These are phyloP conservation scores for Aurelia aurita DNA, from an alignment of 30 jellyfish, hydroid and myxozoan genomes.

Conservation along the genomic window DNA sequence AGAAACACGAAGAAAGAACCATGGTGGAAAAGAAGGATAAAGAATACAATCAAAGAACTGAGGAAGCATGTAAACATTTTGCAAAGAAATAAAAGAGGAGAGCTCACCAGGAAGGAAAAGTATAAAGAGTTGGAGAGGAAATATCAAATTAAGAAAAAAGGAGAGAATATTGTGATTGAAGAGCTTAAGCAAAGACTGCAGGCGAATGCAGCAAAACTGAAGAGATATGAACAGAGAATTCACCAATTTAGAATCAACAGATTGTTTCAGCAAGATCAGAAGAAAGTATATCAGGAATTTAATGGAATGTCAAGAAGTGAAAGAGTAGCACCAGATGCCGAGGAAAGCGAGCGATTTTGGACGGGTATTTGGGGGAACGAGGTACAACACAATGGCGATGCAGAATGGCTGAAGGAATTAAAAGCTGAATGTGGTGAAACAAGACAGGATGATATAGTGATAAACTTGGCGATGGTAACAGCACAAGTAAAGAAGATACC, in stretches of 20 bases:
- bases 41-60: too few species aligned
- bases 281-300: not conserved
- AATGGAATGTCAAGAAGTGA: not conserved
- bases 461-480: not conserved
- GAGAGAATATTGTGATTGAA: too few species aligned
- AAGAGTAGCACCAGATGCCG: slow-evolving; percentile 5
- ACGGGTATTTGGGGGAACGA: slow-evolving; percentile 3
- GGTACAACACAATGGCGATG: not conserved
- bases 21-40: too few species aligned
- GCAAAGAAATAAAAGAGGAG: too few species aligned
- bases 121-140: too few species aligned
- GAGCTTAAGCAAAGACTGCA: slow-evolving; percentile 19
- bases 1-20: too few species aligned
- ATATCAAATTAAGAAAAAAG: too few species aligned
- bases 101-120: too few species aligned
- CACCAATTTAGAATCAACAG: too few species aligned
- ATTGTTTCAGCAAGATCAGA: not conserved
- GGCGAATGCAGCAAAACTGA: slow-evolving; percentile 1
- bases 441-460: not conserved
- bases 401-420: slow-evolving; percentile 6
- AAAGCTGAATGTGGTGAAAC: not conserved
- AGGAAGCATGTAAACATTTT: too few species aligned
- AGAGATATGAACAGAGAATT: slow-evolving; percentile 18
- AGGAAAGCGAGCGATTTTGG: slow-evolving; percentile 23
- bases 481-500: too few species aligned